Evolutionary conservation across 2,113 vertebrate species (phyloP).

Genomic region (Microtus ochrogaster): DNA sequence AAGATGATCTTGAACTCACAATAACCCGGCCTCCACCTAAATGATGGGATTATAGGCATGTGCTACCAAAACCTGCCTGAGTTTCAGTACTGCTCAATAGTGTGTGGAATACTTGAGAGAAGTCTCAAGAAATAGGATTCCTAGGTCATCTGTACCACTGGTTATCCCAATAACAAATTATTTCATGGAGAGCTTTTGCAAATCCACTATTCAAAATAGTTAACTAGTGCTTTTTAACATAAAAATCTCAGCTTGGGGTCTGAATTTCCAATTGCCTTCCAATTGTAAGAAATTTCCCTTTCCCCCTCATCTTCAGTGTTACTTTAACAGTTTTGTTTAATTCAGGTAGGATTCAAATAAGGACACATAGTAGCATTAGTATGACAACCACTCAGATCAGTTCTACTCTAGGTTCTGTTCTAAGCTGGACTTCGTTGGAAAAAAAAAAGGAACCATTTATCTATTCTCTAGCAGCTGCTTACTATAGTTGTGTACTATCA

Average conservation of each 20-base stretch:
- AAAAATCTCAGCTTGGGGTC: slow-evolving; percentile 40
- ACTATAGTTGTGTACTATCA: background rate
- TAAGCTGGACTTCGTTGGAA: slow-evolving; percentile 31
- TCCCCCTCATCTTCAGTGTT: background rate
- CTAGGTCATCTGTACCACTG: background rate
- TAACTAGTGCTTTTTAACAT: slow-evolving; percentile 25
- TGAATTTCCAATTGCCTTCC: slow-evolving; percentile 41
- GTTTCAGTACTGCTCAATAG: slow-evolving; percentile 24
- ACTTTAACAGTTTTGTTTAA: slow-evolving; percentile 1
- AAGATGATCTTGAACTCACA: background rate
- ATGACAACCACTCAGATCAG: background rate
- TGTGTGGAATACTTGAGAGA: slow-evolving; percentile 13
- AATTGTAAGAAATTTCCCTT: slow-evolving; percentile 35
- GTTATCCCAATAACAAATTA: slow-evolving; percentile 41
- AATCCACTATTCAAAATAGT: background rate
- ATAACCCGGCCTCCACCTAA: background rate
- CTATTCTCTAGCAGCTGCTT: background rate
- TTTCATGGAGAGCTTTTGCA: background rate
- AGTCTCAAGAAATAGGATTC: slow-evolving; percentile 16
- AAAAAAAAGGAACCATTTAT: background rate
- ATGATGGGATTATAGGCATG: background rate
- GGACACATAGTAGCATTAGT: background rate
- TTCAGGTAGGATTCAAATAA: slow-evolving; percentile 35
- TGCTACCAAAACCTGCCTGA: background rate
- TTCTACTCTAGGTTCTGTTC: slow-evolving; percentile 45